A percentile compares a stretch with the other conserved stretches of the same genome.
Conservation (phyloP, 2,113 vertebrate species). For the Pavo muticus region DNA sequence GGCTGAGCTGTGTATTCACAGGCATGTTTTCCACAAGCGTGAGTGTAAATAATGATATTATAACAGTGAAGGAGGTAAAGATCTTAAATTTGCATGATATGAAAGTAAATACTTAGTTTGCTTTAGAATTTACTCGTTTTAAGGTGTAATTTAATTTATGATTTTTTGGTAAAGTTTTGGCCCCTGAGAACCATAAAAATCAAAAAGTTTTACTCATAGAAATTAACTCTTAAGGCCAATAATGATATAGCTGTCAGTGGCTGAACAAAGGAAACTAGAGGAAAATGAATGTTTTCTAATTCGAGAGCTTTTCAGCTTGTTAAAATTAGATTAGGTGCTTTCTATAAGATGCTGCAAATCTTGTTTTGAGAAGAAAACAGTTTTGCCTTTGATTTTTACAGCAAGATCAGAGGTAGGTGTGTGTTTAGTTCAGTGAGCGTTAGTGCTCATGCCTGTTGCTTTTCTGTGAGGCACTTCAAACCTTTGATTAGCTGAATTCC, state of each 20-base stretch:
- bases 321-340: slow-evolving; percentile 33
- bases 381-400: neutral
- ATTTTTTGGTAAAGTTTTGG: neutral
- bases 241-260: neutral
- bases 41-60: slow-evolving; percentile 35
- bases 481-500: neutral
- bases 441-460: neutral
- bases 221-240: neutral
- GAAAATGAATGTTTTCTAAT: slow-evolving; percentile 10
- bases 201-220: neutral
- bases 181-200: neutral
- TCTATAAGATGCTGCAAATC: slow-evolving; percentile 10
- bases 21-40: neutral
- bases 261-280: neutral
- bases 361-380: slow-evolving; percentile 20
- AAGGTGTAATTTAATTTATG: neutral
- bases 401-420: slow-evolving; percentile 19
- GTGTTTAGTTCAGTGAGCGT: neutral
- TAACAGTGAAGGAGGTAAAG: slow-evolving; percentile 11
- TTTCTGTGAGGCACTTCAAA: neutral
- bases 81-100: neutral
- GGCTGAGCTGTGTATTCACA: slow-evolving; percentile 5
- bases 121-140: neutral
- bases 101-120: neutral
- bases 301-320: slow-evolving; percentile 8